phyloP scores from a whole-genome alignment of 2,797 vertebrate genomes.

The Dermochelys coriacea region DNA sequence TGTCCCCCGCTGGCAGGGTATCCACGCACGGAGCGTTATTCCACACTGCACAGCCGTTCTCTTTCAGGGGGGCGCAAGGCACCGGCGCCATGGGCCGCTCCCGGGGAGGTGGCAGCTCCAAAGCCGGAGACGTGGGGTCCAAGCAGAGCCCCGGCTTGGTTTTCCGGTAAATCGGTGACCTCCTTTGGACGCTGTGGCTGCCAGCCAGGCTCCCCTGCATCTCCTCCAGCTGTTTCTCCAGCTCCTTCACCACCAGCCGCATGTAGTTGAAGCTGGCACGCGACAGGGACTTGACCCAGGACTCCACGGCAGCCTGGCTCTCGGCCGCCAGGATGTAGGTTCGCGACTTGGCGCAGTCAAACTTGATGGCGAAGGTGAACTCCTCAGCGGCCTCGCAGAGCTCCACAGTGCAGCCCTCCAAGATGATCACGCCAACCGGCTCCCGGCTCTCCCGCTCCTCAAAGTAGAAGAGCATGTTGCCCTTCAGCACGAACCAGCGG shows the following conservation, averaged over 20 bases:
- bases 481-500: conserved; percentile 97
- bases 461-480: conserved; percentile 99
- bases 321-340: conserved; percentile 94
- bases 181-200: conserved; percentile 9
- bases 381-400: conserved; percentile 91
- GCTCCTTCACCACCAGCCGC: conserved; percentile 93
- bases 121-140: neutral
- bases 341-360: conserved; percentile 86
- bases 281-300: conserved; percentile 96
- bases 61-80: conserved; percentile 51
- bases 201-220: conserved; percentile 73
- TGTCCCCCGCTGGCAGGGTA: rapidly evolving
- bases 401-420: conserved; percentile 97
- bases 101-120: rapidly evolving
- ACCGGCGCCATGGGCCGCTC: conserved; percentile 41
- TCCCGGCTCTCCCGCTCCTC: conserved; percentile 93
- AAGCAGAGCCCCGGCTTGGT: neutral
- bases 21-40: conserved; percentile 9
- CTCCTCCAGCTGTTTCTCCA: conserved; percentile 95
- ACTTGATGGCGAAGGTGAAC: conserved; percentile 93
- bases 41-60: conserved; percentile 89
- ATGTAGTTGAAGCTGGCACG: conserved; percentile 97
- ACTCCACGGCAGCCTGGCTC: conserved; percentile 92
- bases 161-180: conserved; percentile 14
- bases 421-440: conserved; percentile 93